These are phyloP conservation scores for Mythimna impura DNA, from an alignment of 2,888 invertebrate species.

Conservation along the genomic window DNA sequence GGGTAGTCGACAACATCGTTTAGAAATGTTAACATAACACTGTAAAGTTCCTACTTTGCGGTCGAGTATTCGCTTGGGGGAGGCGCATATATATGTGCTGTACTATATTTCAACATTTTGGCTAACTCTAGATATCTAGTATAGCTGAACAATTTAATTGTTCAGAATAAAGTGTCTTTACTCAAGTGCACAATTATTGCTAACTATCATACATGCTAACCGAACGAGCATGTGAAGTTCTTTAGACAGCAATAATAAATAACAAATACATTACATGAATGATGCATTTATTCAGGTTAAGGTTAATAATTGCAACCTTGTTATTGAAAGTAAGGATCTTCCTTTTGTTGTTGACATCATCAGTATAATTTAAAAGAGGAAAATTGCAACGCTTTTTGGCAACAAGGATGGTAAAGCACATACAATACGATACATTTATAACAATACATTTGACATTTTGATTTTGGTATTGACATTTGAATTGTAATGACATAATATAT, in stretches of 20 bases:
- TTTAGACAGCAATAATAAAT: conserved; percentile 2
- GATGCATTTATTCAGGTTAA: conserved; percentile 25
- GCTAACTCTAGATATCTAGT: background rate
- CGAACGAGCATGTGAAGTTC: background rate
- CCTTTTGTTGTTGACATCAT: conserved; percentile 27
- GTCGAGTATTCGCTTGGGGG: conserved; percentile 2
- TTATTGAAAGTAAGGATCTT: conserved; percentile 28
- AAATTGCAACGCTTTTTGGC: background rate
- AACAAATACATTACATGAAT: background rate
- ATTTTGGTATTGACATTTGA: no score
- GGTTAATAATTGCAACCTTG: conserved; percentile 16
- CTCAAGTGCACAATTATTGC: background rate
- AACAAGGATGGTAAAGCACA: background rate
- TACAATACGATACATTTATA: no score
- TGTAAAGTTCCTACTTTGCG: background rate
- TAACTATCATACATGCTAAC: background rate
- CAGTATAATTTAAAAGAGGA: conserved; percentile 13
- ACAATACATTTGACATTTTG: no score
- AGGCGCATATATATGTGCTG: background rate
- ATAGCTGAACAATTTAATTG: background rate
- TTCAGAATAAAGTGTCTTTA: background rate
- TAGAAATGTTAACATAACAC: conserved; percentile 3
- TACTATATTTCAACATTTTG: no score
- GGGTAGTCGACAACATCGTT: conserved; percentile 1
- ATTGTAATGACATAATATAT: no score